Evolutionary conservation across 2,888 invertebrate genomes (phyloP), one percentile per base, ranked within the genome.

Genomic region (Cenopis cana): DNA sequence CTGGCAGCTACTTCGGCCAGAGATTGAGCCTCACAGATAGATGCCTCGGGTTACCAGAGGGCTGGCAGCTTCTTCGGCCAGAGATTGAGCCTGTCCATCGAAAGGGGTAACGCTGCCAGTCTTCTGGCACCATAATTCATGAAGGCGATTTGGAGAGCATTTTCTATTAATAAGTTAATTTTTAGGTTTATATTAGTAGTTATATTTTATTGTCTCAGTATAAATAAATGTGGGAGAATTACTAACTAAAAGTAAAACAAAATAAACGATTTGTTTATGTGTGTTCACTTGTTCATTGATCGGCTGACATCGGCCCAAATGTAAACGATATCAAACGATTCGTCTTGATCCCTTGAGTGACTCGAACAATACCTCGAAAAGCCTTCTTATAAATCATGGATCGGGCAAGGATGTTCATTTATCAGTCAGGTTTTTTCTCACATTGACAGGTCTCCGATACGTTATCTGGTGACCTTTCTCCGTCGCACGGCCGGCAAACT

Each of bases 371-470:
- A 61, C 54, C 66, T 66, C 71, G 11, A 20, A 71, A 66, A 71
- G 61, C 66, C 71, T 61, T 56, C 67, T 50, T 61, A 67, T 71
- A 71, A 71, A 71, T 71, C 71, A 66, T 71, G 71, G 54, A 55
- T 46, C 56, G 60, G 60, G 59, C 71, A 71, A 50, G 61, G 55
- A 61, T 61, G 67, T 71, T 71, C 71, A 71, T 71, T 71, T 71
- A 71, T 71, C 71, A 71, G 66, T 41, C 52, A 70, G 71, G 60
- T 71, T 71, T 71, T 66, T 71, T 66, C 69, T 59, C 61, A 49
- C 60, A 70, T 59, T 66, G 70, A 70, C 70, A 70, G 66, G 55
- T 52, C 61, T 49, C 60, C 66, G 70, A 67, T 71, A 67, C 49
- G 66, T 71, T 71, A 71, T 71, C 71, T 60, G 18, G 71, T 56